phyloP scores from a whole-genome alignment of 2,888 invertebrate genomes.

The Nemotelus nigrinus region DNA sequence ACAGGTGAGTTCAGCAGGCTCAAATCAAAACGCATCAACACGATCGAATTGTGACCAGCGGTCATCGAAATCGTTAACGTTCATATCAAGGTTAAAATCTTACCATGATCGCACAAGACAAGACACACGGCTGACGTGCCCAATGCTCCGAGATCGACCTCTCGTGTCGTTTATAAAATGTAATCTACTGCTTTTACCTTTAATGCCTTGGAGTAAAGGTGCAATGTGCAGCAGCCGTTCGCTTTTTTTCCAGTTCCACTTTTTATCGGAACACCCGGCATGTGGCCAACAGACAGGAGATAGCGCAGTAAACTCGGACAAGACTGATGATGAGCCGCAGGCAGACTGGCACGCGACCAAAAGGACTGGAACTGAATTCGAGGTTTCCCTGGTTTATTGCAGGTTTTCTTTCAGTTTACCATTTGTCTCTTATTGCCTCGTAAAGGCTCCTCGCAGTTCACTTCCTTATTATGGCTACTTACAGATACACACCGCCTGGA shows the following conservation, averaged over 20 bases:
- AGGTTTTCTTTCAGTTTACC: constrained; percentile 8
- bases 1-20: too few species aligned
- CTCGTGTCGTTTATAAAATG: not conserved
- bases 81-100: not conserved
- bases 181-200: constrained; percentile 26
- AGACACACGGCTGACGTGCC: not conserved
- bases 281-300: constrained; percentile 42
- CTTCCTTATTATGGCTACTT: constrained; percentile 21
- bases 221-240: constrained; percentile 38
- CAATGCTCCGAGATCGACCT: not conserved
- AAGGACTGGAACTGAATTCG: constrained; percentile 39
- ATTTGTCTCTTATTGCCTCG: not conserved
- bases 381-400: constrained; percentile 27
- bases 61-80: too few species aligned
- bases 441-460: constrained; percentile 3
- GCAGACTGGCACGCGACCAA: constrained; percentile 43
- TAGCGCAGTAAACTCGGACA: constrained; percentile 18
- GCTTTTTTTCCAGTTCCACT: constrained; percentile 25
- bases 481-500: not conserved
- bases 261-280: constrained; percentile 43
- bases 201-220: constrained; percentile 27
- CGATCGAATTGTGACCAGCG: too few species aligned
- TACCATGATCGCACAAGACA: constrained; percentile 1
- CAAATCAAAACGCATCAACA: too few species aligned
- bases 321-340: constrained; percentile 26